phyloP scores from a whole-genome alignment of 2,797 vertebrate genomes.

The Brotula barbata region DNA sequence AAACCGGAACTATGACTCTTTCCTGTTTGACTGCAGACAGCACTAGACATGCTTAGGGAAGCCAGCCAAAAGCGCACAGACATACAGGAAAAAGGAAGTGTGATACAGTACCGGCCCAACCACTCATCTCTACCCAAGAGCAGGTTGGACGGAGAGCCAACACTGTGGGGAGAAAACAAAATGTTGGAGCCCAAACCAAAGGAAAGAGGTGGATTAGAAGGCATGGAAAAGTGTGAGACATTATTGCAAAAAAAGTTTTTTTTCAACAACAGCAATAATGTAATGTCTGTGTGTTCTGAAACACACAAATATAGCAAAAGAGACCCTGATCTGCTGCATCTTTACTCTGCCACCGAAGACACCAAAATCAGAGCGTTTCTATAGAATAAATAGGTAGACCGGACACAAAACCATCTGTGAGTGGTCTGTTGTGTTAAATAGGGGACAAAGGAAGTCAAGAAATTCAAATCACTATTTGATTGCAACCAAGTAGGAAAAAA shows the following conservation, averaged over 20 bases:
- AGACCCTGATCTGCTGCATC: constrained; percentile 1
- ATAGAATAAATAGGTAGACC: too few species aligned
- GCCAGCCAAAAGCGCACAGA: constrained; percentile 75
- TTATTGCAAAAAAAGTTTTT: constrained; percentile 58
- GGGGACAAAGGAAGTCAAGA: not conserved
- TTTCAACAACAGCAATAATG: constrained; percentile 61
- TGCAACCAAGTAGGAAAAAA: not conserved
- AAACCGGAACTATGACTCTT: constrained; percentile 66
- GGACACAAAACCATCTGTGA: too few species aligned
- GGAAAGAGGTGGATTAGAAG: constrained; percentile 64
- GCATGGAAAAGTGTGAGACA: constrained; percentile 60
- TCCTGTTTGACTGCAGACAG: constrained; percentile 71
- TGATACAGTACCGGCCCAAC: constrained; percentile 86
- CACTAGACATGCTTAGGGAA: constrained; percentile 62
- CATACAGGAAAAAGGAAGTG: constrained; percentile 74
- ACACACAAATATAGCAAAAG: constrained; percentile 30
- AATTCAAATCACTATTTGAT: not conserved
- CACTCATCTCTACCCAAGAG: constrained; percentile 87
- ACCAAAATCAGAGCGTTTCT: too few species aligned
- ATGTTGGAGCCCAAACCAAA: constrained; percentile 72
- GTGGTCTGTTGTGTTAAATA: not conserved
- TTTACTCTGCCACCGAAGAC: constrained; percentile 4
- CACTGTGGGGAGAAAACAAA: constrained; percentile 77
- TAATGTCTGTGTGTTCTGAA: constrained; percentile 33
- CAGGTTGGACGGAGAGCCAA: constrained; percentile 85